Percentiles rank a stretch among this genome's conserved stretches.
phyloP scores from a whole-genome alignment of 1,140 invertebrate species.

The Zophobas morio region DNA sequence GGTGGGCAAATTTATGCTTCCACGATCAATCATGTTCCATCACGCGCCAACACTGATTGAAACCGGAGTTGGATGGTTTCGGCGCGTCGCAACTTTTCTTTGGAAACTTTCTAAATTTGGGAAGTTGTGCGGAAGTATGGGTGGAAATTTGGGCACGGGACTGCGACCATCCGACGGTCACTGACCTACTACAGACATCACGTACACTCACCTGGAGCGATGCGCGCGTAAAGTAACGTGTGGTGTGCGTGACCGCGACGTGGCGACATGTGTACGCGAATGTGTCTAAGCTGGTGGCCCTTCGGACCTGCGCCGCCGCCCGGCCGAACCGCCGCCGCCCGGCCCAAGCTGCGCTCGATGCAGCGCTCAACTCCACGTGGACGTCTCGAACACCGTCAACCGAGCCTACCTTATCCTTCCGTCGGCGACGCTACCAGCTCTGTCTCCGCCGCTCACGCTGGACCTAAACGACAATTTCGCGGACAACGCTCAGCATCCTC shows the following conservation, averaged over 20 bases:
- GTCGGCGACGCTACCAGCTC: constrained; percentile 1
- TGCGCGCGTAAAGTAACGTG: constrained; percentile 51
- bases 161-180: constrained; percentile 41
- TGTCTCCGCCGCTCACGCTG: neutral
- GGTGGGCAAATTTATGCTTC: too few species aligned
- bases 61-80: too few species aligned
- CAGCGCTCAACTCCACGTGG: constrained; percentile 53
- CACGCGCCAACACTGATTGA: too few species aligned
- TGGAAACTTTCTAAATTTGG: too few species aligned
- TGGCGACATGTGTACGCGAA: constrained; percentile 59
- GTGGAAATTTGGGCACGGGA: too few species aligned
- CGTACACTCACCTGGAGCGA: constrained; percentile 56
- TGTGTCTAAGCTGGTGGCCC: constrained; percentile 49
- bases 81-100: too few species aligned
- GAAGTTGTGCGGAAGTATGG: too few species aligned
- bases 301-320: constrained; percentile 54
- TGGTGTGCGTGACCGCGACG: constrained; percentile 53
- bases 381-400: constrained; percentile 29
- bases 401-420: constrained; percentile 21
- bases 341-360: constrained; percentile 57
- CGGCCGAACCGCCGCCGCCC: constrained; percentile 48
- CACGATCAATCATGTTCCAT: too few species aligned
- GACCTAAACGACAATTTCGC: too few species aligned
- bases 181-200: constrained; percentile 57
- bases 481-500: too few species aligned